Conservation (phyloP, 1,140 invertebrate genomes). For the Zaprionus ornatus region DNA sequence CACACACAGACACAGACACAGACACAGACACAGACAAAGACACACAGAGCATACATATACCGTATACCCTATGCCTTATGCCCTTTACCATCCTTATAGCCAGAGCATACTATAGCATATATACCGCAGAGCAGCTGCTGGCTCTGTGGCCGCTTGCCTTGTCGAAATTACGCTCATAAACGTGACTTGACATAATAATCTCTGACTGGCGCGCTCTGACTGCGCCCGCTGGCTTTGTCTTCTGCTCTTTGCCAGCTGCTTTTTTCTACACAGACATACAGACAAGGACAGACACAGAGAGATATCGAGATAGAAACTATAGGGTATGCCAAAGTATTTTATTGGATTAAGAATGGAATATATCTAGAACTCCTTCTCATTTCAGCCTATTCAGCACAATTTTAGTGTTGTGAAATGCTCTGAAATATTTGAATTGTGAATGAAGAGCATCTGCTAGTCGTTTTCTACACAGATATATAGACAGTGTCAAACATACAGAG, state of each 20-base stretch:
- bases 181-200: constrained; percentile 83
- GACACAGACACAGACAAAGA: background rate
- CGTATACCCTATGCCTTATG: background rate
- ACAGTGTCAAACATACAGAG: background rate
- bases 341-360: background rate
- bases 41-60: constrained; percentile 2
- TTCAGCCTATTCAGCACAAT: background rate
- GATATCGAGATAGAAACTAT: background rate
- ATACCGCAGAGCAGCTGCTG: constrained; percentile 28
- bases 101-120: background rate
- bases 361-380: background rate
- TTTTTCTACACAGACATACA: constrained; percentile 16
- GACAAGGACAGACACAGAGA: background rate
- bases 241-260: constrained; percentile 43
- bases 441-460: background rate
- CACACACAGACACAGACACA: constrained; percentile 1
- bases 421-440: background rate
- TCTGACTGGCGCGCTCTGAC: constrained; percentile 61
- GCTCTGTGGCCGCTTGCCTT: constrained; percentile 50
- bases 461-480: constrained; percentile 14
- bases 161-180: constrained; percentile 83
- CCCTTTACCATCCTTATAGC: background rate
- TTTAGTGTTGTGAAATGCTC: background rate
- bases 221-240: constrained; percentile 70
- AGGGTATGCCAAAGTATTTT: background rate